Percentiles rank a stretch among this genome's conserved stretches.
These are phyloP conservation scores for Seira musarum DNA, from an alignment of 2,888 invertebrate genomes.

Conservation along the genomic window DNA sequence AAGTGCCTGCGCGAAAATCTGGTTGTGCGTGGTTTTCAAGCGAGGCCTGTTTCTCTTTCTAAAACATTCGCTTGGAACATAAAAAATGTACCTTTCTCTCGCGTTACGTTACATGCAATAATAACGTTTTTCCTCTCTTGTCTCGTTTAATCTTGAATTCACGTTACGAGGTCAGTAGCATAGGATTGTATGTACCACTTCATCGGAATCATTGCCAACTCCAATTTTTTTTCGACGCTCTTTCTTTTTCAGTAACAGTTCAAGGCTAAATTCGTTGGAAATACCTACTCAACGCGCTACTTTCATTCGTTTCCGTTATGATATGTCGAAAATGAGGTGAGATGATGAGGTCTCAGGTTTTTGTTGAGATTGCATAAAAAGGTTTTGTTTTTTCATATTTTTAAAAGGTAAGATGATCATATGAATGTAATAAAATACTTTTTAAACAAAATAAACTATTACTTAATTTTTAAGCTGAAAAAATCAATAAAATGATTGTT, in stretches of 20 bases:
- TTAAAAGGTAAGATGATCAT: too few species aligned
- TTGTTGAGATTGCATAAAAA: too few species aligned
- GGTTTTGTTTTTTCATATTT: too few species aligned
- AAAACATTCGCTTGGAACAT: slow-evolving; percentile 53
- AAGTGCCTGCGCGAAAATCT: slow-evolving; percentile 42
- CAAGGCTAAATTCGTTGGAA: slow-evolving; percentile 46
- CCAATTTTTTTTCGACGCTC: slow-evolving; percentile 31
- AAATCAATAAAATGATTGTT: too few species aligned
- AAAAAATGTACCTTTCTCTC: slow-evolving; percentile 50
- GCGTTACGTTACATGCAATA: slow-evolving; percentile 28
- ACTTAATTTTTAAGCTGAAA: too few species aligned
- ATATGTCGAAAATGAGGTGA: too few species aligned
- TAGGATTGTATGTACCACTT: slow-evolving; percentile 49
- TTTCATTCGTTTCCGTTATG: neutral
- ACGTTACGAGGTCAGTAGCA: slow-evolving; percentile 59
- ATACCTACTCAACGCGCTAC: slow-evolving; percentile 39
- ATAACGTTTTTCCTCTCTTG: slow-evolving; percentile 20
- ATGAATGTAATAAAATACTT: too few species aligned
- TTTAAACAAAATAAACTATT: too few species aligned
- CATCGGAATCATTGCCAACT: slow-evolving; percentile 54
- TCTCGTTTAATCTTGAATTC: slow-evolving; percentile 52
- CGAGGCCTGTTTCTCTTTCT: slow-evolving; percentile 3
- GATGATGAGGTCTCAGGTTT: too few species aligned
- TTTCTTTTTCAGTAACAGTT: slow-evolving; percentile 54
- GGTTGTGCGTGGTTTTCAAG: slow-evolving; percentile 37